Conservation (phyloP, 2,113 vertebrate species). For the Brachionichthys hirsutus region DNA sequence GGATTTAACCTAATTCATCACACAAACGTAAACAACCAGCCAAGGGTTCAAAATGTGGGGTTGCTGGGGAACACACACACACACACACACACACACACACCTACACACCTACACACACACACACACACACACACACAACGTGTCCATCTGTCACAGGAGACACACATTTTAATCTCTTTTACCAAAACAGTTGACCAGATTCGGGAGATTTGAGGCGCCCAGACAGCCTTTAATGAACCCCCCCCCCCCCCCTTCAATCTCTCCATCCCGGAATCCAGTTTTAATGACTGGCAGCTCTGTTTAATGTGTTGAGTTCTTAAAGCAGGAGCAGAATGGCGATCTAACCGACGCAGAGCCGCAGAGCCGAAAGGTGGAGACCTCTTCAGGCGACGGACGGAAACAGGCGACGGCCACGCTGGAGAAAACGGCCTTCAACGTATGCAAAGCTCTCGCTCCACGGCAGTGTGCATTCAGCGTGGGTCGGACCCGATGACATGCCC, state of each 20-base stretch:
- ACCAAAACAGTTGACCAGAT: slow-evolving; percentile 79
- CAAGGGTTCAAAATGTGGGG: slow-evolving; percentile 2
- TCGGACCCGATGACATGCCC: slow-evolving; percentile 10
- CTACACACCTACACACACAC: not conserved
- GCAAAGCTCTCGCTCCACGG: slow-evolving; percentile 20
- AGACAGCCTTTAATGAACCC: slow-evolving; percentile 65
- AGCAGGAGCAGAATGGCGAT: slow-evolving; percentile 69
- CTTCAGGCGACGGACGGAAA: slow-evolving; percentile 82
- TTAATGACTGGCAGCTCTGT: not conserved
- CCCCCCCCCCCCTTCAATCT: slow-evolving; percentile 26
- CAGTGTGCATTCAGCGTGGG: not conserved
- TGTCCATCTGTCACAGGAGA: slow-evolving; percentile 49
- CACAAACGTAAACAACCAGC: slow-evolving; percentile 25
- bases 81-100: too few relatives aligned
- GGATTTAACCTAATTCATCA: slow-evolving; percentile 32
- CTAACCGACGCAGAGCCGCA: slow-evolving; percentile 64
- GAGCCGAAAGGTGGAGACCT: slow-evolving; percentile 82
- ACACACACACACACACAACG: slow-evolving; percentile 4
- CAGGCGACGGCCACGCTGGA: slow-evolving; percentile 81
- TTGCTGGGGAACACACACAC: not conserved
- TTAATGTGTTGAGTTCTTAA: slow-evolving; percentile 23
- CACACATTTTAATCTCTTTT: slow-evolving; percentile 48
- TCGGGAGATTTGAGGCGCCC: slow-evolving; percentile 78
- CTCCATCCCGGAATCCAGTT: slow-evolving; percentile 10
- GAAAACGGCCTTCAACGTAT: slow-evolving; percentile 57